Base-by-base conservation (phyloP, 2,797 vertebrate species). In the Cryptoblepharus egeriae region DNA sequence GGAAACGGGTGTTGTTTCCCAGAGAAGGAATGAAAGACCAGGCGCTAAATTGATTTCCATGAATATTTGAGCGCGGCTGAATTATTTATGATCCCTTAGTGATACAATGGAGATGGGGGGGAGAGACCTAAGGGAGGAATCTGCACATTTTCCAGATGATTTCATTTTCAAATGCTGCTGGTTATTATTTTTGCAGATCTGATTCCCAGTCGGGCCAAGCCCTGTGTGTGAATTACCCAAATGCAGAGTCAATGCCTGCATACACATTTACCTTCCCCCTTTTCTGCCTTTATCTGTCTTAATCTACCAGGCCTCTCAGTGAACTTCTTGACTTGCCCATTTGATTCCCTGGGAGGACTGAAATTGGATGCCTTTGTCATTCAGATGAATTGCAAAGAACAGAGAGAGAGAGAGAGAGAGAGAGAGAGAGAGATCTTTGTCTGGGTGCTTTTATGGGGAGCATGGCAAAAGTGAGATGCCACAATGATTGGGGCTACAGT, bases 41-140 rank as follows among this genome's bases (percentile, higher is more conserved):
- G 91, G 79, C 82, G 81, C 83, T 87, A 94, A 93, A 93, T 90
- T 92, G 92, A 91, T 93, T 92, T 91, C 91, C 91, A 94, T 94
- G 93, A 93, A 93, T 93, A 94, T 93, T 93, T 93, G 92, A 94
- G 87, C 77, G 90, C 90, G 89, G 81, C 84, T 94, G 92, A 93
- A 94, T 94, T 93, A 94, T 94, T 94, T 92, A 94, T 92, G 90
- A 88, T 77, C 83, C 90, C 92, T 86, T 7, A 35, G 89, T 89
- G 90, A 92, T 91, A 93, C 90, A 92, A 88, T 79, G 78, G 68
- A 65, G 60, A 35, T 12, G 24, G 12, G 35, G 52, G 39, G 12
- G 88, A 89, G 90, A 67, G 82, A 79, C 71, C 64, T 10, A 3
- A 80, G 1, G 63, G 85, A 89, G 88, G 87, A 12, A 6, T 70